phyloP scores from a whole-genome alignment of 2,888 invertebrate genomes.

The Ditula angustiorana region DNA sequence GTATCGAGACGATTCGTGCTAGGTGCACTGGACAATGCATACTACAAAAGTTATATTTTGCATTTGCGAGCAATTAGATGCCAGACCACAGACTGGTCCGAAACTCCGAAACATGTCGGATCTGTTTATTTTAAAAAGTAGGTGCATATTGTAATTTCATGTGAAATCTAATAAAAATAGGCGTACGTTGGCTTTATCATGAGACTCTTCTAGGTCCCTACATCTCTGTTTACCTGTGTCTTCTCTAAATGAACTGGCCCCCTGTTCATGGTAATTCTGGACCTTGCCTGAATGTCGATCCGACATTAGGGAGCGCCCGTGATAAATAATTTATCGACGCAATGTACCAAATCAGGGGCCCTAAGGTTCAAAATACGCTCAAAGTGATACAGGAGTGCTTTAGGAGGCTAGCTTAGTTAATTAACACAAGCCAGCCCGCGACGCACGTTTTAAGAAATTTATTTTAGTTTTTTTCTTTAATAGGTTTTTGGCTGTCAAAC shows the following conservation, averaged over 20 bases:
- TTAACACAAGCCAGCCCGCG: neutral
- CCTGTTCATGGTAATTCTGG: conserved; percentile 77
- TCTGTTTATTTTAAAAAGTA: too few species aligned
- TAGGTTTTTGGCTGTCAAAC: neutral
- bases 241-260: conserved; percentile 70
- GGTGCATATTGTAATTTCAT: too few species aligned
- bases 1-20: too few species aligned
- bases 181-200: too few species aligned
- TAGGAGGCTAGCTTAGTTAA: neutral
- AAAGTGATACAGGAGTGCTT: neutral
- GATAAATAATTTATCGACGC: conserved; percentile 66
- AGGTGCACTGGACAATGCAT: too few species aligned
- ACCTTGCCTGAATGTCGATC: conserved; percentile 72
- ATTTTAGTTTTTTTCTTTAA: neutral
- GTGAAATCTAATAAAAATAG: too few species aligned
- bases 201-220: conserved; percentile 49
- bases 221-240: conserved; percentile 51
- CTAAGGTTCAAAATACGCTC: conserved; percentile 13
- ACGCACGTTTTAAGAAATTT: too few species aligned
- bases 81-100: too few species aligned
- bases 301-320: conserved; percentile 59
- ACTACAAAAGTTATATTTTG: too few species aligned
- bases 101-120: too few species aligned
- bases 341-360: conserved; percentile 42
- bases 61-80: too few species aligned